These are phyloP conservation scores for Machaerirhynchus nigripectus DNA, from an alignment of 2,113 vertebrate species.

Conservation along the genomic window DNA sequence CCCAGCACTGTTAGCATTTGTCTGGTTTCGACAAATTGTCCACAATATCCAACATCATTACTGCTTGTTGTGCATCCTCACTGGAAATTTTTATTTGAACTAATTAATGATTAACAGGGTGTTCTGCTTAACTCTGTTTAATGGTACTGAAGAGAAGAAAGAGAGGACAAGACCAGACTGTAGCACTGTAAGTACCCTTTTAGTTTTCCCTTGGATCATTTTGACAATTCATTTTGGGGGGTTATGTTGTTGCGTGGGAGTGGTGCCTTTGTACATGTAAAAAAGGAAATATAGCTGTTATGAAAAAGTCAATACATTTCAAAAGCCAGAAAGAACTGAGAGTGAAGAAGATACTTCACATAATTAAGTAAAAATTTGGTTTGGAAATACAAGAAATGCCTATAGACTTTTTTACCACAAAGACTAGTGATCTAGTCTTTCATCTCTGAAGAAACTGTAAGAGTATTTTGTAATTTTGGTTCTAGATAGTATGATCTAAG, in stretches of 20 bases:
- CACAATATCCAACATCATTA: background rate
- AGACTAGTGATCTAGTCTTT: background rate
- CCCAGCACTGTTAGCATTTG: background rate
- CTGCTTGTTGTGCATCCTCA: background rate
- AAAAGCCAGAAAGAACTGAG: background rate
- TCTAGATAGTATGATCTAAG: background rate
- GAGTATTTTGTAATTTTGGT: background rate
- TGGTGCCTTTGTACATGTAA: background rate
- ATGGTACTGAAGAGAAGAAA: background rate
- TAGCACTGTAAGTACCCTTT: conserved; percentile 11
- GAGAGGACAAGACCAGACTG: background rate
- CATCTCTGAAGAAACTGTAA: background rate
- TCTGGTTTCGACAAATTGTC: background rate
- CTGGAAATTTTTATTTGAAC: background rate
- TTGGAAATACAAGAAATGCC: background rate
- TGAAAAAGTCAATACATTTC: background rate
- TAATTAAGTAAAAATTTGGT: background rate
- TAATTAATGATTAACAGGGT: conserved; percentile 32
- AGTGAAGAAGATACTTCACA: background rate
- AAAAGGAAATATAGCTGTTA: background rate
- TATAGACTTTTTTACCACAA: background rate
- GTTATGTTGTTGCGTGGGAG: background rate
- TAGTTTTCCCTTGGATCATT: background rate
- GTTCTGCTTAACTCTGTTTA: background rate
- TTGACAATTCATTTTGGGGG: background rate